phyloP scores from a whole-genome alignment of 2,797 vertebrate genomes.

The Phyllotis vaccarum region DNA sequence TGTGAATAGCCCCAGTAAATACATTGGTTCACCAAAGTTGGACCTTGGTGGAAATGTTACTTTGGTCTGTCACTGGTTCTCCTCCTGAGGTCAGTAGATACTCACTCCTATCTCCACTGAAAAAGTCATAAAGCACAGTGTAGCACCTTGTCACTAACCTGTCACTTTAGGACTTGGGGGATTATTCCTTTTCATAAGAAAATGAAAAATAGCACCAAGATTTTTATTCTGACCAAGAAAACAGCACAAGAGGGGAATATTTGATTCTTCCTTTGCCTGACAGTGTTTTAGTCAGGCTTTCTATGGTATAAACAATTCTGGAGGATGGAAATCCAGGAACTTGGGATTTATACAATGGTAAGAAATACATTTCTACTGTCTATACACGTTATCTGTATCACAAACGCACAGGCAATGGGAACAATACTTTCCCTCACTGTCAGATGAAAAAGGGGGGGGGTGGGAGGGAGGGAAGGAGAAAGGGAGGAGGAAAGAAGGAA shows the following conservation, averaged over 20 bases:
- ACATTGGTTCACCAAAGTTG: background rate
- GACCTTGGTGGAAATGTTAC: background rate
- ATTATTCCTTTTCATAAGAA: background rate
- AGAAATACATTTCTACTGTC: background rate
- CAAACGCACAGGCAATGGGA: too few relatives aligned
- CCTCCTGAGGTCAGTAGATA: background rate
- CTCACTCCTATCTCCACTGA: background rate
- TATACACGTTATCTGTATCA: background rate
- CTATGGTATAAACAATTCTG: background rate
- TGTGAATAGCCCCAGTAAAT: background rate
- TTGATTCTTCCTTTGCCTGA: background rate
- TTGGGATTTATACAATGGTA: background rate
- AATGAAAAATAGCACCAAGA: background rate
- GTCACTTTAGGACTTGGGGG: background rate
- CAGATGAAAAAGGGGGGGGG: background rate
- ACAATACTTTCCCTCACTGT: background rate
- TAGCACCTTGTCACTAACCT: background rate
- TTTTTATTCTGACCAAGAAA: slow-evolving; percentile 51
- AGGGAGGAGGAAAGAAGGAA: background rate
- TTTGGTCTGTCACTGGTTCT: background rate
- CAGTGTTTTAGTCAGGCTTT: background rate
- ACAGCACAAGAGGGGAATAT: background rate
- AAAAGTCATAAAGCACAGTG: background rate
- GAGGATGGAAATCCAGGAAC: background rate
- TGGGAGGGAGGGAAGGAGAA: fast-evolving